Percentiles rank a stretch among this genome's conserved stretches.
Conservation (phyloP, 2,797 vertebrate species). For the Lepilemur ruficaudatus region DNA sequence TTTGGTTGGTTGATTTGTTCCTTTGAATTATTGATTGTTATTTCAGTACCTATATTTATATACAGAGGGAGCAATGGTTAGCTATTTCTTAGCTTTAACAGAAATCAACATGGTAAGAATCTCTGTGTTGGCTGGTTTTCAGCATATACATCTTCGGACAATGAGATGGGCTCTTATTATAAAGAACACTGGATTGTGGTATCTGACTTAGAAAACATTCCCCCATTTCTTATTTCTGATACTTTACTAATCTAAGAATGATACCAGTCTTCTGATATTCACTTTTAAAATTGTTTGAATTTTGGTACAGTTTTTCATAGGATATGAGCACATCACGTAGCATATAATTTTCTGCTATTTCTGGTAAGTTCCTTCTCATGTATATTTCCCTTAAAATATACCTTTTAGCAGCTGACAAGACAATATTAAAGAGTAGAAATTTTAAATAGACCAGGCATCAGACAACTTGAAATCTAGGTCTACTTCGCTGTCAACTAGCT, state of each 20-base stretch:
- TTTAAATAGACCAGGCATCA: neutral
- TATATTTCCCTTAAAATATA: conserved; percentile 14
- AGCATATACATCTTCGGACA: neutral
- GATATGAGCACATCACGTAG: neutral
- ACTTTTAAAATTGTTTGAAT: neutral
- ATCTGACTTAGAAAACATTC: neutral
- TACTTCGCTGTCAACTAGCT: conserved; percentile 3
- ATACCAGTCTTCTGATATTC: neutral
- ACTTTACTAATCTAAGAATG: neutral
- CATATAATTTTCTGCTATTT: neutral
- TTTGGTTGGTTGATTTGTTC: conserved; percentile 32
- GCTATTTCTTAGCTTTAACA: neutral
- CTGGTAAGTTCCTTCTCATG: neutral
- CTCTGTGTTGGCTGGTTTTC: neutral
- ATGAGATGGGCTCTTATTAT: neutral
- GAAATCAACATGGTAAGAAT: neutral
- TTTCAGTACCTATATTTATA: neutral
- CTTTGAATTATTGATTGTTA: conserved; percentile 1
- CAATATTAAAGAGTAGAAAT: conserved; percentile 25
- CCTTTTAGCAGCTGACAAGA: conserved; percentile 25
- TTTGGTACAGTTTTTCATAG: conserved; percentile 24
- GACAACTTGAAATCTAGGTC: conserved; percentile 5
- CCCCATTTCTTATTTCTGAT: neutral
- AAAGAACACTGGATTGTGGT: neutral
- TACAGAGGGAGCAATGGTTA: neutral